Conservation (phyloP, 2,888 invertebrate genomes). For the Plebejus anna region DNA sequence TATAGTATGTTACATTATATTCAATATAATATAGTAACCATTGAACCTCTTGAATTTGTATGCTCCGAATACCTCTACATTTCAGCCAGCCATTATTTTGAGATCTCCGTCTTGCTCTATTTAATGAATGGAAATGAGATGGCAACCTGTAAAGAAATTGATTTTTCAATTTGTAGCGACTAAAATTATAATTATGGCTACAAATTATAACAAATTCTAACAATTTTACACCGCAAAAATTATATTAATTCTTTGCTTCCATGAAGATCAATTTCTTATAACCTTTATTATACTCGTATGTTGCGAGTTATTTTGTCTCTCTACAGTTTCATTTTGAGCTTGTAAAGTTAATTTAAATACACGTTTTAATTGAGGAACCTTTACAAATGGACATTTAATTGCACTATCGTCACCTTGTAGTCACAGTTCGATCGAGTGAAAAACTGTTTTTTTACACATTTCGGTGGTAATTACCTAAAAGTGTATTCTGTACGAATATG, state of each 20-base stretch:
- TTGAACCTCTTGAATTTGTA: neutral
- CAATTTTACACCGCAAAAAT: neutral
- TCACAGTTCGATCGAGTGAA: neutral
- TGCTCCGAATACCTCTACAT: neutral
- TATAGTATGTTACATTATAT: neutral
- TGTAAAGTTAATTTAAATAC: neutral
- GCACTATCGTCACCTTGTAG: neutral
- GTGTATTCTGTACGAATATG: neutral
- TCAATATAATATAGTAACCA: neutral
- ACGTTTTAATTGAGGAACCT: neutral
- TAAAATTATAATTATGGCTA: neutral
- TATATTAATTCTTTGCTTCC: neutral
- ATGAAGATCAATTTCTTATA: neutral
- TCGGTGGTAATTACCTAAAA: neutral
- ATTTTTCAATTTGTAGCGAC: constrained; percentile 32
- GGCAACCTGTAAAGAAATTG: constrained; percentile 36
- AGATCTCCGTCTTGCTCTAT: constrained; percentile 34
- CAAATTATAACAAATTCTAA: neutral
- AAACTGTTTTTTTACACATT: neutral
- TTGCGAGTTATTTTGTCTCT: neutral
- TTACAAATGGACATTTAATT: constrained; percentile 11
- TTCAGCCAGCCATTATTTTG: constrained; percentile 1
- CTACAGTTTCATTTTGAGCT: neutral
- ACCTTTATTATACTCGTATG: neutral
- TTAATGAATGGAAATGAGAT: constrained; percentile 37